These are phyloP conservation scores for Drosophila ustulata DNA, from an alignment of 2,888 invertebrate genomes.

Conservation along the genomic window DNA sequence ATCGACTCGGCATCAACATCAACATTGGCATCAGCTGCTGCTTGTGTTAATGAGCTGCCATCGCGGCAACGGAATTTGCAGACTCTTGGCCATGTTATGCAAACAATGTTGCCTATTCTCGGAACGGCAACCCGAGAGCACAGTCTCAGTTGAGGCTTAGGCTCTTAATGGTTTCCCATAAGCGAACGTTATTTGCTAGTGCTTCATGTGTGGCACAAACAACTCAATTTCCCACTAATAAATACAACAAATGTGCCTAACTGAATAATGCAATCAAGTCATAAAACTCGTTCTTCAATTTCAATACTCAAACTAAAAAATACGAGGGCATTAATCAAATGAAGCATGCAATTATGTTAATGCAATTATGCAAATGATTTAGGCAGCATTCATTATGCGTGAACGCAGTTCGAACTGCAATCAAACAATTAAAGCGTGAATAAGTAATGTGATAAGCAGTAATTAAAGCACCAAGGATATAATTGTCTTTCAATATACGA, in stretches of 20 bases:
- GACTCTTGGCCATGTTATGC: slow-evolving; percentile 36
- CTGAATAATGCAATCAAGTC: neutral
- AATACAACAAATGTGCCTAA: neutral
- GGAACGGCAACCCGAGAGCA: slow-evolving; percentile 6
- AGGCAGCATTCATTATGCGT: neutral
- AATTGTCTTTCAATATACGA: neutral
- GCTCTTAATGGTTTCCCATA: slow-evolving; percentile 2
- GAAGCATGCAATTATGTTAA: slow-evolving; percentile 3
- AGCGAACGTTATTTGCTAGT: slow-evolving; percentile 1
- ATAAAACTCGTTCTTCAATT: neutral
- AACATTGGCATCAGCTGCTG: slow-evolving; percentile 49
- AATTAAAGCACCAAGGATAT: neutral
- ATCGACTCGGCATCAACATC: slow-evolving; percentile 9
- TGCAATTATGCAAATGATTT: neutral
- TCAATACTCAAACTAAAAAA: neutral
- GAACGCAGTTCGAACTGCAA: neutral
- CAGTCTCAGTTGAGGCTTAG: neutral
- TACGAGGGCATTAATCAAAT: neutral
- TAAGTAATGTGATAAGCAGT: neutral
- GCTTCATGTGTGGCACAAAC: neutral
- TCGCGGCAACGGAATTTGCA: slow-evolving; percentile 20
- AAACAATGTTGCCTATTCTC: slow-evolving; percentile 35
- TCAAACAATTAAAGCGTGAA: neutral
- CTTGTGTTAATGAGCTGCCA: slow-evolving; percentile 51
- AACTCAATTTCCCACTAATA: slow-evolving; percentile 8